Evolutionary conservation across 2,888 invertebrate species (phyloP), one percentile per base, ranked within the genome.

Genomic region (Phania funesta): DNA sequence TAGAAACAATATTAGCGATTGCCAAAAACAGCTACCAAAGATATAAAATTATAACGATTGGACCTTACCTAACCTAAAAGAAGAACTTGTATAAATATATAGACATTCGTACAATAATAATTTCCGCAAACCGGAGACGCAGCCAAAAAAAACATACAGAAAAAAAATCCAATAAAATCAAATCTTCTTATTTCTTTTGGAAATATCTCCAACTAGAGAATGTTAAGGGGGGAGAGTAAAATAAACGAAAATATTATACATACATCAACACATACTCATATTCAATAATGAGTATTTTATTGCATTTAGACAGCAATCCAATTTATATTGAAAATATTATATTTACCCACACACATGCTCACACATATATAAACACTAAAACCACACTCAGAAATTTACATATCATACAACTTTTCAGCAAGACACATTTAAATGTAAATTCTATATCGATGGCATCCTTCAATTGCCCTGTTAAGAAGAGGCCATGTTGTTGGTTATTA

Each of bases 191-290:
- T 88, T 87, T 87, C 87, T 88, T 87, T 88, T 87, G 87, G 85
- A 86, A 87, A 22, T 87, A 87, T 87, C 87, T 86, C 86, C 87
- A 88, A 88, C 87, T 87, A 87, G 86, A 87, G 86, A 86, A 86
- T 87, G 86, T 84, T 86, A 24, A 64, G 13, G 52, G n/a, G 24
- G n/a, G 24, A 8, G n/a, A 48, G 16, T 1, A 8, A 38, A 20
- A 16, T 11, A 20, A 46, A 67, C 29, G 7, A n/a, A 52, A 44
- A 41, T 58, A 41, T 50, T 16, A 1, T 86, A 86, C 85, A 88
- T 88, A 88, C n/a, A n/a, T n/a, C n/a, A 88, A 88, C 87, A 88
- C 87, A 88, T 88, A 88, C 87, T 87, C 87, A 87, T 87, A 88
- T 84, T 77, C 62, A 70, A 77, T 67, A 56, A 62, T 62, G 73